Percentiles rank a stretch among this genome's conserved stretches.
Evolutionary conservation across 1,140 invertebrate species (phyloP).

Genomic region (Diorhabda carinulata): DNA sequence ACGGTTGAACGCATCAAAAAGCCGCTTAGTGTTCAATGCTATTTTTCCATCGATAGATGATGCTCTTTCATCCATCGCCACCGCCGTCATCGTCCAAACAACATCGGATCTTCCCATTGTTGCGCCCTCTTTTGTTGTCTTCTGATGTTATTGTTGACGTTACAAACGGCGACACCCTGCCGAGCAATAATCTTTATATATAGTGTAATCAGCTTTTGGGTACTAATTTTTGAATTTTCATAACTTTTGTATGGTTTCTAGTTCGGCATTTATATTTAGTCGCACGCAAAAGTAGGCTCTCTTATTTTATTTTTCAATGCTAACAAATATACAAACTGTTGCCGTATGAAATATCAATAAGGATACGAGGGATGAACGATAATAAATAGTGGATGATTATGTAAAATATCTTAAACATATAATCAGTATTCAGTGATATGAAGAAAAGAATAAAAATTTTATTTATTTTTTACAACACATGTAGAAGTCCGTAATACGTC

Average conservation of each 20-base stretch:
- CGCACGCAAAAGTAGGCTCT: too few relatives aligned
- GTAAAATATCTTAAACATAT: too few relatives aligned
- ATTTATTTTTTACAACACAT: too few relatives aligned
- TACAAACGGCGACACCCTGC: constrained; percentile 39
- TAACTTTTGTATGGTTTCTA: neutral
- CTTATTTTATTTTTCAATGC: too few relatives aligned
- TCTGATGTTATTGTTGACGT: constrained; percentile 35
- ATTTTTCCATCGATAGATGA: constrained; percentile 16
- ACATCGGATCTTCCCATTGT: constrained; percentile 34
- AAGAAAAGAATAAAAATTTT: too few relatives aligned
- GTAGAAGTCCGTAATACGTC: too few relatives aligned
- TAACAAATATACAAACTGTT: too few relatives aligned
- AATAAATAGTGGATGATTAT: too few relatives aligned
- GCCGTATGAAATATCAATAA: too few relatives aligned
- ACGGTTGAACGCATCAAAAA: constrained; percentile 14
- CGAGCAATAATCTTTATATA: constrained; percentile 40
- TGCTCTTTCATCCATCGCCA: constrained; percentile 2
- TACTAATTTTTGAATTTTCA: constrained; percentile 23
- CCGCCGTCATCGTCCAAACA: constrained; percentile 20
- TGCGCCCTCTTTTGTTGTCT: constrained; percentile 28
- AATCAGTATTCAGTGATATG: too few relatives aligned
- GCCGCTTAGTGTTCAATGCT: constrained; percentile 5
- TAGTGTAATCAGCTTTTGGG: constrained; percentile 36
- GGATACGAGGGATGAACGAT: too few relatives aligned
- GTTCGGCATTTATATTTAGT: too few relatives aligned